Base-by-base conservation (phyloP, 2,888 invertebrate species). In the Spisula subtruncata region DNA sequence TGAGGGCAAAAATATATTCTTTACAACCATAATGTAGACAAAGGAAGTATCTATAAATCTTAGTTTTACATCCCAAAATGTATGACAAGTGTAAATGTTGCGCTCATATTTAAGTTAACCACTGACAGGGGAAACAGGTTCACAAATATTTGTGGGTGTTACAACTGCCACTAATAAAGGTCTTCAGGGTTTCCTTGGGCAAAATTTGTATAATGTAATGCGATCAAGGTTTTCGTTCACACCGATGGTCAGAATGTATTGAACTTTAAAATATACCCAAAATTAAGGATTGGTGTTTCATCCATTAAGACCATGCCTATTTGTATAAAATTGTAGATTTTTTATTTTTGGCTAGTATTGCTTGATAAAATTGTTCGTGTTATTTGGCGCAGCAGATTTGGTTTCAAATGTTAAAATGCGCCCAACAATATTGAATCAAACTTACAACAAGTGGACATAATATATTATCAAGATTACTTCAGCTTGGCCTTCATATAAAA, bases 1-100 rank as follows among this genome's bases (percentile, higher is more conserved):
- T 18, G 41, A 54, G 54, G 32, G 51, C 79, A 85, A 85, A 75
- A 75, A 75, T 75, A 75, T 75, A 75, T 75, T 32, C 75, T 75
- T 75, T 75, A 75, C 75, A 75, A 75, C 75, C 35, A 18, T 32
- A 71, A 60, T 32, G 32, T 75, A 32, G 75, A 75, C 35, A 75
- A 32, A 75, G 75, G 75, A 16, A 18, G 32, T 25, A 75, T 35
- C 18, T 32, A 35, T 75, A 75, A 75, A 75, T 75, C 5, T 75
- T 16, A 32, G 75, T 75, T 75, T 75, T 75, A 75, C 75, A 32
- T 75, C 75, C 75, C 25, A 25, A 25, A 41, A 41, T 5, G 8
- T 41, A 41, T 41, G 41, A 41, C 25, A 66, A 25, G n/a, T 25
- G 25, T 66, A 66, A 25, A 66, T 10, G 4, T 66, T 25, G 60